phyloP scores from a whole-genome alignment of 2,113 vertebrate species.

The Vireo altiloquus region DNA sequence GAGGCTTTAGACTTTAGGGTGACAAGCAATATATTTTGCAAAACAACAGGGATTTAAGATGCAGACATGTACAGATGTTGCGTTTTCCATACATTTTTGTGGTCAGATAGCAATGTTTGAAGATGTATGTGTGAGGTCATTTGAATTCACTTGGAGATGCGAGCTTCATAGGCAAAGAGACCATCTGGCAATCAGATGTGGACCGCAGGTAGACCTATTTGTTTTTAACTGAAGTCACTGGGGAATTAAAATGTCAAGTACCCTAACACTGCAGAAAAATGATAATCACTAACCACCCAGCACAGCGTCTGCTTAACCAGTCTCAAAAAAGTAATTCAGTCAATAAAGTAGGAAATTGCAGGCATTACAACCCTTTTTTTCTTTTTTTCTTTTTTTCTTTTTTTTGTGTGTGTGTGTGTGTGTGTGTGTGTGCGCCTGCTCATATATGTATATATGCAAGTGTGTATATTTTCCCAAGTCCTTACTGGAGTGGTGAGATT shows the following conservation, averaged over 20 bases:
- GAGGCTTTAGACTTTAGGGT: conserved; percentile 25
- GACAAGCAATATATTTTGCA: conserved; percentile 66
- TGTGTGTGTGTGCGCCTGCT: not conserved
- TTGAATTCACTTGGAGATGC: conserved; percentile 56
- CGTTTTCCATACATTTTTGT: conserved; percentile 55
- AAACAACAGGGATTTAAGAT: conserved; percentile 63
- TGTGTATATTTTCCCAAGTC: not conserved
- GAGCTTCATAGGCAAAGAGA: conserved; percentile 27
- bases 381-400: too few species aligned
- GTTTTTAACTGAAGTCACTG: conserved; percentile 28
- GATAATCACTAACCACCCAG: conserved; percentile 65
- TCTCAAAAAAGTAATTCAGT: not conserved
- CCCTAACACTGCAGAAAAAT: conserved; percentile 59
- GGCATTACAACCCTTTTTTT: not conserved
- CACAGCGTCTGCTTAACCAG: not conserved
- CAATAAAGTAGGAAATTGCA: conserved; percentile 34
- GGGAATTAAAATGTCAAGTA: conserved; percentile 71
- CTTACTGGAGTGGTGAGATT: conserved; percentile 37
- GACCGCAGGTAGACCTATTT: conserved; percentile 66
- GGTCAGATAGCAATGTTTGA: conserved; percentile 70
- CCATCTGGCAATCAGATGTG: conserved; percentile 73
- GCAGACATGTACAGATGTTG: conserved; percentile 62
- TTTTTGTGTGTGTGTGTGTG: not conserved
- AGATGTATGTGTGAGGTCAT: conserved; percentile 72
- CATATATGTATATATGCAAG: not conserved